phyloP scores from a whole-genome alignment of 2,797 vertebrate genomes.

The Amblyopsis hoosieri region DNA sequence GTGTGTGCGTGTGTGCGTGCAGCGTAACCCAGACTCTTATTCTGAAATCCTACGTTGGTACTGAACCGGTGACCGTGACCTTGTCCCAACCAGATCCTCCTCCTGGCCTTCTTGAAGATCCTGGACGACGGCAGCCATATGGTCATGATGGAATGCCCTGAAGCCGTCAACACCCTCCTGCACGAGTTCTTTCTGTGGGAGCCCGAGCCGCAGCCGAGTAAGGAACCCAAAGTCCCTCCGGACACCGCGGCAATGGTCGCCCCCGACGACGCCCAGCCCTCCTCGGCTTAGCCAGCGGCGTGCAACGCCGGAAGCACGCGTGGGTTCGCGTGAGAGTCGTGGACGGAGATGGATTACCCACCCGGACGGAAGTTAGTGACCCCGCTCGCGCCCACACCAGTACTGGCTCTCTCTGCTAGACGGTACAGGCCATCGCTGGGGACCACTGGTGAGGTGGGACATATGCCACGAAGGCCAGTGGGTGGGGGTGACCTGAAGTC shows the following conservation, averaged over 20 bases:
- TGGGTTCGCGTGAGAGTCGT: slow-evolving; percentile 22
- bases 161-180: slow-evolving; percentile 92
- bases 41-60: not conserved
- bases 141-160: slow-evolving; percentile 98
- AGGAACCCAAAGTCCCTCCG: slow-evolving; percentile 65
- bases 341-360: slow-evolving; percentile 33
- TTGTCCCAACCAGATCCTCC: slow-evolving; percentile 82
- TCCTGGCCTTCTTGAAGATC: slow-evolving; percentile 93
- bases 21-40: no score
- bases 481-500: no score
- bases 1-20: no score
- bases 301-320: slow-evolving; percentile 17
- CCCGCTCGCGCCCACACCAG: no score
- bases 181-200: slow-evolving; percentile 97
- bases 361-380: no score
- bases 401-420: not conserved
- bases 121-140: slow-evolving; percentile 97
- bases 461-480: no score
- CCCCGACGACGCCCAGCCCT: slow-evolving; percentile 31
- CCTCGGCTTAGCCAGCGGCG: slow-evolving; percentile 45
- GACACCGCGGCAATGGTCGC: slow-evolving; percentile 43
- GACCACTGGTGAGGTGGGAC: slow-evolving; percentile 28
- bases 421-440: slow-evolving; percentile 16
- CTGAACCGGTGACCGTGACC: not conserved
- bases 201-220: slow-evolving; percentile 71